Conservation (phyloP, 2,888 invertebrate species). For the Mycalesis mineus region DNA sequence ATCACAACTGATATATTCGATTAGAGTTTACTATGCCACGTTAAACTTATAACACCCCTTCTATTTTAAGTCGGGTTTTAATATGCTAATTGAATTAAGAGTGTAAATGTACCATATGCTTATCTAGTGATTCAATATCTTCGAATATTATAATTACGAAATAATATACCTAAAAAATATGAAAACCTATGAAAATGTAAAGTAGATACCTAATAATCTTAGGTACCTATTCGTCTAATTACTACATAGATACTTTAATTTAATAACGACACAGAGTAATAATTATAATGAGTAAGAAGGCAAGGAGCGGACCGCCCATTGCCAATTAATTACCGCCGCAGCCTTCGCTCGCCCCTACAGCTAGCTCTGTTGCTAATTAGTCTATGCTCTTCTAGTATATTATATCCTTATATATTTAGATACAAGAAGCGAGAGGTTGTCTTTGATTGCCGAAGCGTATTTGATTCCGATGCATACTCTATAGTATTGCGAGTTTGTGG, state of each 20-base stretch:
- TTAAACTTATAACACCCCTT: too few relatives aligned
- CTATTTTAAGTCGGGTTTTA: too few relatives aligned
- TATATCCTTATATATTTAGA: not conserved
- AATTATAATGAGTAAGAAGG: constrained; percentile 24
- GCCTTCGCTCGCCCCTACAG: constrained; percentile 15
- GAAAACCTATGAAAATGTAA: too few relatives aligned
- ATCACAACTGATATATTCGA: too few relatives aligned
- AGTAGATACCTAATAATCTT: too few relatives aligned
- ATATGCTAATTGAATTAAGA: too few relatives aligned
- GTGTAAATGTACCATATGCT: too few relatives aligned
- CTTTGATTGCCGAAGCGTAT: not conserved
- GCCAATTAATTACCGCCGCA: constrained; percentile 32
- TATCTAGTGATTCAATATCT: too few relatives aligned
- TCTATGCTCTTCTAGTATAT: constrained; percentile 4
- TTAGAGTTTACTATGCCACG: too few relatives aligned
- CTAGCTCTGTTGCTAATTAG: constrained; percentile 17
- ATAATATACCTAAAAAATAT: too few relatives aligned
- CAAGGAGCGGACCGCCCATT: constrained; percentile 24
- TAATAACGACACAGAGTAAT: constrained; percentile 21
- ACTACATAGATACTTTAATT: not conserved
- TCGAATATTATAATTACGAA: too few relatives aligned
- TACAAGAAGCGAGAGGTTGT: not conserved
- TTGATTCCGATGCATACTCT: not conserved
- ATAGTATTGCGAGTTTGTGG: not conserved
- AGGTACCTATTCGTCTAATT: too few relatives aligned